phyloP scores from a whole-genome alignment of 2,797 vertebrate species.

The Thamnophis elegans region DNA sequence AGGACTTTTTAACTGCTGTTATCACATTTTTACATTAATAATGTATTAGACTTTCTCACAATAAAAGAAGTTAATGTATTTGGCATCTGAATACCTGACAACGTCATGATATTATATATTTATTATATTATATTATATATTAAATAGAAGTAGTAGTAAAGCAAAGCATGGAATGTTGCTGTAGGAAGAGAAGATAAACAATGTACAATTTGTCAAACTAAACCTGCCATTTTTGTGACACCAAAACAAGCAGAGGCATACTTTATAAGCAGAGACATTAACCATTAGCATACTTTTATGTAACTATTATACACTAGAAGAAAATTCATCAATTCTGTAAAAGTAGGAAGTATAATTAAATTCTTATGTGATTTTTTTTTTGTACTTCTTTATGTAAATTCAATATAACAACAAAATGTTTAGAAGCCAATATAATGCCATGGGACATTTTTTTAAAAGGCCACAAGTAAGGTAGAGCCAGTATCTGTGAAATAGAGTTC shows the following conservation, averaged over 20 bases:
- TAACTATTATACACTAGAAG: not conserved
- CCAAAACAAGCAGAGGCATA: not conserved
- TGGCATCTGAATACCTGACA: not conserved
- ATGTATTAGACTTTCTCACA: not conserved
- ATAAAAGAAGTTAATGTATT: not conserved
- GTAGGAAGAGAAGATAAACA: not conserved
- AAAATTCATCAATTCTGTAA: not conserved
- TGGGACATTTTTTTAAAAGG: too few species aligned
- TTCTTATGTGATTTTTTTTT: not conserved
- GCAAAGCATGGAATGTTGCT: not conserved
- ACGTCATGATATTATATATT: not conserved
- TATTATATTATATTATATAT: too few species aligned
- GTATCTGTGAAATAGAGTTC: not conserved
- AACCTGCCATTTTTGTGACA: not conserved
- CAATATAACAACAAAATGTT: not conserved
- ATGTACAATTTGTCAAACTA: not conserved
- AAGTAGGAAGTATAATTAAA: not conserved
- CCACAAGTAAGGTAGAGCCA: not conserved
- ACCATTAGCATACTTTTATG: not conserved
- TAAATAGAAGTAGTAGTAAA: not conserved
- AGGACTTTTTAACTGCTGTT: not conserved
- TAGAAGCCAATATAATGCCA: not conserved
- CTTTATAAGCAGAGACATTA: not conserved
- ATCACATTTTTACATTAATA: not conserved
- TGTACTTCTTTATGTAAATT: not conserved